Conservation (phyloP, 2,113 vertebrate species). For the Bufo bufo region DNA sequence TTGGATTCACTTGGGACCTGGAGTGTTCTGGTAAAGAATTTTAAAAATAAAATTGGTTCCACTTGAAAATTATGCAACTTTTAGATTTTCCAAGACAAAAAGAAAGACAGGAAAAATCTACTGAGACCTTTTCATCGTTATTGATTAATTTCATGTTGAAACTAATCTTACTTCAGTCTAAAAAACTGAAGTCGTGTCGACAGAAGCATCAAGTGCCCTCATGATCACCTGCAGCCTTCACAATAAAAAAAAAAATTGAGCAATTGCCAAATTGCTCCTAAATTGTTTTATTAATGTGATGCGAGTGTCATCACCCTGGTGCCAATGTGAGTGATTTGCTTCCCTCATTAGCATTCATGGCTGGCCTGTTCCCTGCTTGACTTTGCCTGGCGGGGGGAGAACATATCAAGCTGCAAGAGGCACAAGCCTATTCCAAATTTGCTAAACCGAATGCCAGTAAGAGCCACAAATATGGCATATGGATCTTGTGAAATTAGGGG, state of each 20-base stretch:
- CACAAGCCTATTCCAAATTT: slow-evolving; percentile 71
- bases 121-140: background rate
- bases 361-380: slow-evolving; percentile 62
- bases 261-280: slow-evolving; percentile 52
- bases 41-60: too few relatives aligned
- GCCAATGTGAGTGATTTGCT: slow-evolving; percentile 56
- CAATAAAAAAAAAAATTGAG: slow-evolving; percentile 15
- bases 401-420: slow-evolving; percentile 68
- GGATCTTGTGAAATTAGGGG: slow-evolving; percentile 67
- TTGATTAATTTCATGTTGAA: slow-evolving; percentile 32
- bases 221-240: slow-evolving; percentile 23
- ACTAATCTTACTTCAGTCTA: background rate
- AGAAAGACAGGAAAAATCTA: too few relatives aligned
- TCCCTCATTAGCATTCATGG: slow-evolving; percentile 64
- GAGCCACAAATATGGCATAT: slow-evolving; percentile 67
- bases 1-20: too few relatives aligned
- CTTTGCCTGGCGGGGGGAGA: slow-evolving; percentile 72
- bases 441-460: slow-evolving; percentile 65
- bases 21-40: too few relatives aligned
- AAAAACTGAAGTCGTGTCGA: background rate
- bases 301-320: slow-evolving; percentile 62
- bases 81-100: background rate
- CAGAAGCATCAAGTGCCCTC: background rate
- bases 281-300: slow-evolving; percentile 62
- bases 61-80: background rate